Conservation (phyloP, 1,140 invertebrate genomes). For the Acyrthosiphon pisum region DNA sequence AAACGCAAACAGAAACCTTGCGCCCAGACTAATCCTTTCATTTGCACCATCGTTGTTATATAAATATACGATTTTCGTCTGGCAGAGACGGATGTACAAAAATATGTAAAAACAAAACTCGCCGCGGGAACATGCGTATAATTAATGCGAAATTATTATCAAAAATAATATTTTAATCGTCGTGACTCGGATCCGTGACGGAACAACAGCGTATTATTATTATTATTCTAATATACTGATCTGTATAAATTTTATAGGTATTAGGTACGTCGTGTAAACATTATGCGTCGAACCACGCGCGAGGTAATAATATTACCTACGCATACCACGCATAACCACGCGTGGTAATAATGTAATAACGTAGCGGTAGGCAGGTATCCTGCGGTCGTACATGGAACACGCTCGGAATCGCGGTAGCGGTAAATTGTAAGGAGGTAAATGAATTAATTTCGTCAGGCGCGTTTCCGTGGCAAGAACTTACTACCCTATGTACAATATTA, state of each 20-base stretch:
- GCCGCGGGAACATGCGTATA: background rate
- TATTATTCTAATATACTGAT: no score
- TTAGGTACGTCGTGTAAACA: background rate
- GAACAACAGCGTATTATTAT: background rate
- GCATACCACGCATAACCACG: background rate
- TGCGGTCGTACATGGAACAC: no score
- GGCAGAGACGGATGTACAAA: background rate
- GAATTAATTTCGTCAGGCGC: background rate
- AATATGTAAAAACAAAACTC: background rate
- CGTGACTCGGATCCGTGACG: background rate
- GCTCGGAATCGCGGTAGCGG: background rate
- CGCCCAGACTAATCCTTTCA: slow-evolving; percentile 25
- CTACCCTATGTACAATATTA: no score
- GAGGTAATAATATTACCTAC: background rate
- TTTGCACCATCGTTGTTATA: background rate
- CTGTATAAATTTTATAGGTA: no score
- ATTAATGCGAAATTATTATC: background rate
- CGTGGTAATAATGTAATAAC: background rate
- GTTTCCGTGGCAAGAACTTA: background rate
- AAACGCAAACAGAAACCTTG: slow-evolving; percentile 29
- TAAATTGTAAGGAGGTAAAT: background rate
- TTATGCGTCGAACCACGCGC: background rate
- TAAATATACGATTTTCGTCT: background rate
- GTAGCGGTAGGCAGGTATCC: background rate
- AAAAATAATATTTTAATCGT: slow-evolving; percentile 20